Evolutionary conservation across 1,140 invertebrate genomes (phyloP).

Genomic region (Gryllus bimaculatus): DNA sequence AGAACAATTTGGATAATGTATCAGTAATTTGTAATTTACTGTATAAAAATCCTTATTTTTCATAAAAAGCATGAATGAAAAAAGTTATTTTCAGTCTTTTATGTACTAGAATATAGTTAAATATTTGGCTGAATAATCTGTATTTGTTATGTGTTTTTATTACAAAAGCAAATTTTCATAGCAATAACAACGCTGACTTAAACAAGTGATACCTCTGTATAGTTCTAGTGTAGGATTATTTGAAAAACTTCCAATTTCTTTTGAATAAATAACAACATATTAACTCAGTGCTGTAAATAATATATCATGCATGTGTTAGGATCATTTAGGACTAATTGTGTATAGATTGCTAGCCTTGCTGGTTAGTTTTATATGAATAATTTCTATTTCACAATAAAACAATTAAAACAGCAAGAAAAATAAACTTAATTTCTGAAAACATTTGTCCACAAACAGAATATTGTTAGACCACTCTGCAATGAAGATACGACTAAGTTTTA

Average conservation of each 20-base stretch:
- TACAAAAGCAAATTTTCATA: background rate
- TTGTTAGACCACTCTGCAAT: too few species aligned
- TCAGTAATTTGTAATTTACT: conserved; percentile 11
- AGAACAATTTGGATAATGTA: background rate
- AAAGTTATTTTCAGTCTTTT: background rate
- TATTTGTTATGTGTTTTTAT: background rate
- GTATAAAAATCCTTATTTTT: conserved; percentile 11
- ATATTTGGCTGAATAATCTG: background rate
- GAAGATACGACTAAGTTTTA: too few species aligned
- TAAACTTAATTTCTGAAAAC: too few species aligned
- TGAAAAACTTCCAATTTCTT: background rate
- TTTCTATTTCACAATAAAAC: background rate
- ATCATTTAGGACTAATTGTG: background rate
- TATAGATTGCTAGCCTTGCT: background rate
- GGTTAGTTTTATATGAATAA: conserved; percentile 1
- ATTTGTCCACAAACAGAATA: too few species aligned
- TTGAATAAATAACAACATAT: background rate
- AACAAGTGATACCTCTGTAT: background rate
- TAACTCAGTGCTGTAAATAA: background rate
- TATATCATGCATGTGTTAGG: background rate
- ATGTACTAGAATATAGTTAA: background rate
- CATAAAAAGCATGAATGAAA: conserved; percentile 7
- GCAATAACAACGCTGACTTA: background rate
- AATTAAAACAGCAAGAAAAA: background rate
- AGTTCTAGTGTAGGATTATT: background rate